A percentile compares a stretch with the other conserved stretches of the same genome.
Conservation (phyloP, 2,888 invertebrate species). For the Xanthia togata region DNA sequence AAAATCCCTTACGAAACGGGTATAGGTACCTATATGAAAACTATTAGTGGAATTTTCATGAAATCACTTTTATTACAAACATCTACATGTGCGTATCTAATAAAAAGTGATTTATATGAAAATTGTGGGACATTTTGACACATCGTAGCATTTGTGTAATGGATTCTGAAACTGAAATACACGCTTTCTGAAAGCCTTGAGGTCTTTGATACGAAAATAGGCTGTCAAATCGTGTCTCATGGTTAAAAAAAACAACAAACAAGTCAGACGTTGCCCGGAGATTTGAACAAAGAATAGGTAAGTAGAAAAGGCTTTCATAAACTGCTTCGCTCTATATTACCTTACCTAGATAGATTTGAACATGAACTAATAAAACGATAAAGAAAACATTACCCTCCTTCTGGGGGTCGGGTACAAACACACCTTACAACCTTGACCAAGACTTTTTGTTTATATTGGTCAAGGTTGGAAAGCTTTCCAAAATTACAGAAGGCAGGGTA, state of each 20-base stretch:
- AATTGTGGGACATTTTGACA: neutral
- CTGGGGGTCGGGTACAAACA: neutral
- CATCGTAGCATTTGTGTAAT: neutral
- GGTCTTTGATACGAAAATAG: neutral
- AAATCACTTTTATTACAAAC: too few relatives aligned
- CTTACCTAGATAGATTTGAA: neutral
- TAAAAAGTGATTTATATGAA: constrained; percentile 1
- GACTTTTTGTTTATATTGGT: constrained; percentile 38
- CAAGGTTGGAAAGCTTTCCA: constrained; percentile 37
- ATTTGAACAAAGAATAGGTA: neutral
- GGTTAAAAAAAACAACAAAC: neutral
- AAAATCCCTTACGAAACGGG: neutral
- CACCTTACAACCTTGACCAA: constrained; percentile 35
- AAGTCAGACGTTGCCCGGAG: neutral
- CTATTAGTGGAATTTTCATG: too few relatives aligned
- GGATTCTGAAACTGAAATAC: neutral
- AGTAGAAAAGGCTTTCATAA: neutral
- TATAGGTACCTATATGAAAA: too few relatives aligned
- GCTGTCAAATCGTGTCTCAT: neutral
- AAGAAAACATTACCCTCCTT: too few relatives aligned
- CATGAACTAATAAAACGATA: constrained; percentile 30
- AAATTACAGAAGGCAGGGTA: constrained; percentile 25
- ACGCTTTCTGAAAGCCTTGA: neutral
- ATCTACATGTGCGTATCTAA: too few relatives aligned
- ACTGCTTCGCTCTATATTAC: neutral